These are phyloP conservation scores for Thomomys bottae DNA, from an alignment of 2,113 vertebrate genomes.

Conservation along the genomic window DNA sequence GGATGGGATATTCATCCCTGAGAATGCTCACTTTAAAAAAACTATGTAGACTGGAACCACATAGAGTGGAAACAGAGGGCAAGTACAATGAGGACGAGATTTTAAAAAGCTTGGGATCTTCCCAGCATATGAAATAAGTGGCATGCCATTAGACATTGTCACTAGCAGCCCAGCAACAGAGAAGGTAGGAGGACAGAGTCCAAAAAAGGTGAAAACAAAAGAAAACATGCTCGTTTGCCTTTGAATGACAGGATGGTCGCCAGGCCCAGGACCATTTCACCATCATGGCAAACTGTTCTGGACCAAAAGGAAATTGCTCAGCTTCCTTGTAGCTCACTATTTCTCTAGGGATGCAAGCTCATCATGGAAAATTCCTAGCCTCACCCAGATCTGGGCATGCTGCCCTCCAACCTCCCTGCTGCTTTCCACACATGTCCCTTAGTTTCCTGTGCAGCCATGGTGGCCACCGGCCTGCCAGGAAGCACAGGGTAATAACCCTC, in stretches of 20 bases:
- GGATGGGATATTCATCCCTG: conserved; percentile 23
- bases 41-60: background rate
- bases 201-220: background rate
- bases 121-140: rapidly evolving
- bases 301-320: background rate
- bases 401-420: background rate
- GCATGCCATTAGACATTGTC: background rate
- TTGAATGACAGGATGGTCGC: background rate
- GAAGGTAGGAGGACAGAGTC: background rate
- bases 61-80: conserved; percentile 2
- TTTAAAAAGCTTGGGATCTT: background rate
- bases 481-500: background rate
- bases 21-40: conserved; percentile 31
- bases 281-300: background rate
- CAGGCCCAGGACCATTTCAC: background rate
- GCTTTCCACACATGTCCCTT: background rate
- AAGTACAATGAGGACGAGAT: background rate
- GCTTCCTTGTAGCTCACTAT: background rate
- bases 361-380: background rate
- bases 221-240: background rate
- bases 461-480: background rate
- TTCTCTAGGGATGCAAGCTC: background rate
- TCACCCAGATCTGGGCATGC: background rate
- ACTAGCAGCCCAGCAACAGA: background rate
- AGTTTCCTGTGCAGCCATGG: background rate